Percentiles rank a stretch among this genome's conserved stretches.
Evolutionary conservation across 1,140 invertebrate species (phyloP).

Genomic region (Gonioctena quinquepunctata): DNA sequence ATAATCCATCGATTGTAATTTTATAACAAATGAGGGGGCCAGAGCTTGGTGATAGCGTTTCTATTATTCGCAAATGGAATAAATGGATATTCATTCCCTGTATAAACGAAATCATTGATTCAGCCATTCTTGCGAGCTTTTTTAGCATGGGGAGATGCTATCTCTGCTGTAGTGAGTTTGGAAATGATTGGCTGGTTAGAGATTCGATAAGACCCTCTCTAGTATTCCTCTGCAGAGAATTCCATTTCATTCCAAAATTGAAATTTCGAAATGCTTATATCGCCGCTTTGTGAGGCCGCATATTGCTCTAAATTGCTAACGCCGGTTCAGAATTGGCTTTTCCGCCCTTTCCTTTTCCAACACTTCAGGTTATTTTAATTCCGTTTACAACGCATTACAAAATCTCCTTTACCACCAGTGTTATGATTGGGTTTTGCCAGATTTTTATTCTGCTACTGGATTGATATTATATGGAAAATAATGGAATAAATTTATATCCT

Average conservation of each 20-base stretch:
- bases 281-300: slow-evolving; percentile 30
- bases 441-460: too few species aligned
- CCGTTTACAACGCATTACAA: slow-evolving; percentile 16
- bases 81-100: slow-evolving; percentile 42
- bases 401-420: too few species aligned
- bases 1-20: slow-evolving; percentile 21
- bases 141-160: slow-evolving; percentile 38
- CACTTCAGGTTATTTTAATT: slow-evolving; percentile 26
- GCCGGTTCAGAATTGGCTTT: slow-evolving; percentile 23
- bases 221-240: slow-evolving; percentile 30
- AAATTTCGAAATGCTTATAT: slow-evolving; percentile 39
- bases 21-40: slow-evolving; percentile 29
- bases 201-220: slow-evolving; percentile 31
- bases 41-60: slow-evolving; percentile 34
- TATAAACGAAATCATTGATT: slow-evolving; percentile 45
- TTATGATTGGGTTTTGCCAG: too few species aligned
- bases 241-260: slow-evolving; percentile 45
- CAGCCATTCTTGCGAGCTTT: slow-evolving; percentile 29
- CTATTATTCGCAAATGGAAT: slow-evolving; percentile 36
- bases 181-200: slow-evolving; percentile 41
- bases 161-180: slow-evolving; percentile 30
- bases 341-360: not conserved
- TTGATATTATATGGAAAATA: too few species aligned
- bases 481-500: too few species aligned
- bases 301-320: slow-evolving; percentile 26